Conservation (phyloP, 2,888 invertebrate genomes). For the Parapristionchus giblindavisi region DNA sequence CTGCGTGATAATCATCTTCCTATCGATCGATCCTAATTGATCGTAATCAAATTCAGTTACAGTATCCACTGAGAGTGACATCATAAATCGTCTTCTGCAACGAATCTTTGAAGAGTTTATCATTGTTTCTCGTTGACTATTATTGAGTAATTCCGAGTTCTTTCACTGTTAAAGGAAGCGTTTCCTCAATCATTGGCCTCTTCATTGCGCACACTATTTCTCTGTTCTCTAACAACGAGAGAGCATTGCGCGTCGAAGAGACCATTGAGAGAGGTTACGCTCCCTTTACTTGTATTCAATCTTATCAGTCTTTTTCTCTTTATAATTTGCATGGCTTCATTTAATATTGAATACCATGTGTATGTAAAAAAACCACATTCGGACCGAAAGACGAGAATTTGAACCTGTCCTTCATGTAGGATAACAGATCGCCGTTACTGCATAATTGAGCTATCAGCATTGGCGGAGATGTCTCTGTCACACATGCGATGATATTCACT, state of each 20-base stretch:
- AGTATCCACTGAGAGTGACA: not conserved
- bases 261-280: too few species aligned
- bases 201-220: too few species aligned
- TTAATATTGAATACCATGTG: not conserved
- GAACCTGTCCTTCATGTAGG: slow-evolving; percentile 68
- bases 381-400: not conserved
- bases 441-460: slow-evolving; percentile 18
- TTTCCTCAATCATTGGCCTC: too few species aligned
- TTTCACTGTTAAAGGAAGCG: too few species aligned
- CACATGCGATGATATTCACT: slow-evolving; percentile 28
- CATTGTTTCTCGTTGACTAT: too few species aligned
- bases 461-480: not conserved
- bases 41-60: not conserved
- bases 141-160: too few species aligned
- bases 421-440: slow-evolving; percentile 20
- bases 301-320: too few species aligned
- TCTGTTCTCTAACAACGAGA: too few species aligned
- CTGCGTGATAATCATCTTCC: slow-evolving; percentile 4
- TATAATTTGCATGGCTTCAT: not conserved
- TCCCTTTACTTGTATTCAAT: too few species aligned
- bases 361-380: not conserved
- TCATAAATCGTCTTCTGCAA: slow-evolving; percentile 30
- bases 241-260: too few species aligned
- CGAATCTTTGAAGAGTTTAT: too few species aligned
- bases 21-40: not conserved